phyloP scores from a whole-genome alignment of 2,113 vertebrate genomes.

The Neogale vison region DNA sequence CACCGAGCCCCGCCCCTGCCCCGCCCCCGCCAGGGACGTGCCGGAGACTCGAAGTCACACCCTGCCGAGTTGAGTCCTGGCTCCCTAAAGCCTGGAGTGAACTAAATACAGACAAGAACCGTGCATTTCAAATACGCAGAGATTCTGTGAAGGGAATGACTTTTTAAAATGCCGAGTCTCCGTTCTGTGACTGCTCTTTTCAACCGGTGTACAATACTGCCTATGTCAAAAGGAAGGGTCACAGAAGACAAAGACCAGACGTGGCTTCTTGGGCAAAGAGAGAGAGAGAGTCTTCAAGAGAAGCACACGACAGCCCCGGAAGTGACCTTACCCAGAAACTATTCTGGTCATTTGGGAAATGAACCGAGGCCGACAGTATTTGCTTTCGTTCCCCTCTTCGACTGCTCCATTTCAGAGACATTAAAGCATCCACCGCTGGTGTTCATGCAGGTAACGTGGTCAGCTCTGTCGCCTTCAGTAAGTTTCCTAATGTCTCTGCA shows the following conservation, averaged over 20 bases:
- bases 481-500: conserved; percentile 1
- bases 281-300: background rate
- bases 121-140: background rate
- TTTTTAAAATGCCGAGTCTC: conserved; percentile 21
- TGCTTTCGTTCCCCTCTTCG: background rate
- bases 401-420: background rate
- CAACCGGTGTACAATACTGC: background rate
- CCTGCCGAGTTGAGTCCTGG: background rate
- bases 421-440: background rate
- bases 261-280: background rate
- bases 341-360: background rate
- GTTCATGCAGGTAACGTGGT: background rate
- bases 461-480: background rate
- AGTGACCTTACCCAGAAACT: background rate
- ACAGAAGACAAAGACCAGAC: background rate
- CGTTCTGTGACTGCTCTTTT: background rate
- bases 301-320: background rate
- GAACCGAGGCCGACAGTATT: background rate
- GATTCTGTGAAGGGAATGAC: background rate
- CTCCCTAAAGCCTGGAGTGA: background rate
- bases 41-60: background rate
- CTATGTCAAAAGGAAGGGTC: background rate
- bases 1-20: background rate
- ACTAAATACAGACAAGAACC: background rate
- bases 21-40: rapidly evolving